Conservation (phyloP, 2,888 invertebrate species). For the Tinea semifulvella region DNA sequence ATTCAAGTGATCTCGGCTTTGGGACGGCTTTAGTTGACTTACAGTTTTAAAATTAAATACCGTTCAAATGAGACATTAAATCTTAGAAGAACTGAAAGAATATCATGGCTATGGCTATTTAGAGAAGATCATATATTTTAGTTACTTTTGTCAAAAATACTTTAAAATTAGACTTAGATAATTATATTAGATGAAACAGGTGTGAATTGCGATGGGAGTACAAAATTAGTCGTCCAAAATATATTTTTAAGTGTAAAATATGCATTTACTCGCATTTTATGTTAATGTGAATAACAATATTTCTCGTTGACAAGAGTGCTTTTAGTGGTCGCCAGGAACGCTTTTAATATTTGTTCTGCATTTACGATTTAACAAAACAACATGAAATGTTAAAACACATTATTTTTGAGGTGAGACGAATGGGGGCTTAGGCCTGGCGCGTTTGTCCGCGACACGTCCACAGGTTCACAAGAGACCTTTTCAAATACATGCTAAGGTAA, state of each 20-base stretch:
- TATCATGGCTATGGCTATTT: constrained; percentile 26
- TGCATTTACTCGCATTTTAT: too few species aligned
- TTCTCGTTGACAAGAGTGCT: constrained; percentile 36
- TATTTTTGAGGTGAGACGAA: constrained; percentile 63
- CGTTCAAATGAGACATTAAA: constrained; percentile 55
- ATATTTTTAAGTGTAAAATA: too few species aligned
- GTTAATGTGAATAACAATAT: too few species aligned
- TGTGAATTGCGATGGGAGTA: too few species aligned
- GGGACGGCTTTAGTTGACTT: constrained; percentile 55
- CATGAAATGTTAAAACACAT: constrained; percentile 67
- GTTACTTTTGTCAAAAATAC: too few species aligned
- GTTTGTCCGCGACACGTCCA: constrained; percentile 62
- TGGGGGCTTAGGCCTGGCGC: constrained; percentile 57
- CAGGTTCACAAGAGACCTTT: constrained; percentile 43
- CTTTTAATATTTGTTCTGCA: constrained; percentile 59
- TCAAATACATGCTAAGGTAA: constrained; percentile 48
- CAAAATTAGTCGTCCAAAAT: too few species aligned
- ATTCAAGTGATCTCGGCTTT: constrained; percentile 62
- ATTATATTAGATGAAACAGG: too few species aligned
- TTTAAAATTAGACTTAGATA: too few species aligned
- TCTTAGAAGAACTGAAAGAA: constrained; percentile 27
- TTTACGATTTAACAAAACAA: constrained; percentile 68
- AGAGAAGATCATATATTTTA: too few species aligned
- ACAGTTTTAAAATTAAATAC: constrained; percentile 63
- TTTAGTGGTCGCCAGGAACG: constrained; percentile 34